phyloP scores from a whole-genome alignment of 2,113 vertebrate species.

The Stigmatopora nigra region DNA sequence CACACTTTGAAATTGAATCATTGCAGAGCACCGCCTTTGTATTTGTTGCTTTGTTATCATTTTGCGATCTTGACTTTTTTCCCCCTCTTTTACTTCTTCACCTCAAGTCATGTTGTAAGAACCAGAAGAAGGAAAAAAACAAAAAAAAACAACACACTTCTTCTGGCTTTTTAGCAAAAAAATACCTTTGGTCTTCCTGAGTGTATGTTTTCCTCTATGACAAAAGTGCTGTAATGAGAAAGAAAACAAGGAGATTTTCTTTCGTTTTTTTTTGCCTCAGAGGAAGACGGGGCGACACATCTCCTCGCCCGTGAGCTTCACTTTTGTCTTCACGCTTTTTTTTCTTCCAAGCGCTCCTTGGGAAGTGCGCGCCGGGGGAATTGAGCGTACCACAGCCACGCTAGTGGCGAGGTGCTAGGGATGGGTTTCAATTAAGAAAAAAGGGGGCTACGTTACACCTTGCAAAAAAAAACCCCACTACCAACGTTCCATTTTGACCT shows the following conservation, averaged over 20 bases:
- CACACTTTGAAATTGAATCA: background rate
- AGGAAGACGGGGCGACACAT: conserved; percentile 66
- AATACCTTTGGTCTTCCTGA: conserved; percentile 74
- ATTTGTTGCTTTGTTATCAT: conserved; percentile 69
- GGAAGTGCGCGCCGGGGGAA: conserved; percentile 67
- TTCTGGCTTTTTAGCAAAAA: conserved; percentile 48
- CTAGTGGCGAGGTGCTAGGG: conserved; percentile 66
- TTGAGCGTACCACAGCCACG: conserved; percentile 61
- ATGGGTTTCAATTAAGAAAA: conserved; percentile 61
- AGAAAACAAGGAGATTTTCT: conserved; percentile 57
- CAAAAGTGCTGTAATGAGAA: conserved; percentile 75
- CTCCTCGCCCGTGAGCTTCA: conserved; percentile 66
- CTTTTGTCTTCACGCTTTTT: conserved; percentile 68
- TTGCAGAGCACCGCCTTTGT: conserved; percentile 49
- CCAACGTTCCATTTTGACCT: conserved; percentile 47
- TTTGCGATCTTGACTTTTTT: conserved; percentile 39
- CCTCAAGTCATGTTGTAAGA: conserved; percentile 62
- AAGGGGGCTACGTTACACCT: conserved; percentile 11
- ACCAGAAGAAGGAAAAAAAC: conserved; percentile 24
- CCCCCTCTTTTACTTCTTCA: conserved; percentile 31
- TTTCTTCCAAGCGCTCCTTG: conserved; percentile 66
- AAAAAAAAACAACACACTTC: conserved; percentile 45
- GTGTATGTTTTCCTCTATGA: conserved; percentile 75
- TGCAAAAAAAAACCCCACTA: conserved; percentile 26
- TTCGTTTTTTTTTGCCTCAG: conserved; percentile 52